phyloP scores from a whole-genome alignment of 2,797 vertebrate genomes.

The Acanthurus leucopareius region DNA sequence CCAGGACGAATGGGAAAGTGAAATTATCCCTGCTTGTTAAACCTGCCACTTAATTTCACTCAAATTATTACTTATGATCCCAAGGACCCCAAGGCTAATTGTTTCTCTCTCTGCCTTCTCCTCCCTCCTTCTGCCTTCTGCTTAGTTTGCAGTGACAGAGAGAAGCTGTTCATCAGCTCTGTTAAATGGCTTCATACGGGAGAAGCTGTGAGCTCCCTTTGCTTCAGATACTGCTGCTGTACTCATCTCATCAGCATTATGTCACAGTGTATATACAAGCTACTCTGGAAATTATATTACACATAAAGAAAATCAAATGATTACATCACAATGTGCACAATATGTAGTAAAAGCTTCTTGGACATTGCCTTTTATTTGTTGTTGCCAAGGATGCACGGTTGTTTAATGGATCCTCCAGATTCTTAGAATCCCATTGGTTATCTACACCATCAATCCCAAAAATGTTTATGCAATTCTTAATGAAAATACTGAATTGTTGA shows the following conservation, averaged over 20 bases:
- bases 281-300: constrained; percentile 21
- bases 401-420: not conserved
- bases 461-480: not conserved
- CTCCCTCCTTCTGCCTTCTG: constrained; percentile 58
- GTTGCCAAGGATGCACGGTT: too few relatives aligned
- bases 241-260: constrained; percentile 29
- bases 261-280: constrained; percentile 40
- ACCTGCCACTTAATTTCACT: constrained; percentile 87
- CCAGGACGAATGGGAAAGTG: constrained; percentile 80
- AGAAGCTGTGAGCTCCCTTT: constrained; percentile 65
- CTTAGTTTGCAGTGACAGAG: constrained; percentile 58
- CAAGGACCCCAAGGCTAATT: constrained; percentile 82
- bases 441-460: too few relatives aligned
- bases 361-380: not conserved
- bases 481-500: not conserved
- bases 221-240: constrained; percentile 45
- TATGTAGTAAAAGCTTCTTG: not conserved
- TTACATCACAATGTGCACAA: not conserved
- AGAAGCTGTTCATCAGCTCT: constrained; percentile 67
- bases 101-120: constrained; percentile 69
- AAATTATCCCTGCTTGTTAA: constrained; percentile 87
- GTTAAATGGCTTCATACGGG: constrained; percentile 62
- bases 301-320: constrained; percentile 19
- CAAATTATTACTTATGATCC: constrained; percentile 87
- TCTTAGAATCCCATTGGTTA: not conserved